Evolutionary conservation across 1,140 invertebrate genomes (phyloP).

Genomic region (Microplitis mediator): DNA sequence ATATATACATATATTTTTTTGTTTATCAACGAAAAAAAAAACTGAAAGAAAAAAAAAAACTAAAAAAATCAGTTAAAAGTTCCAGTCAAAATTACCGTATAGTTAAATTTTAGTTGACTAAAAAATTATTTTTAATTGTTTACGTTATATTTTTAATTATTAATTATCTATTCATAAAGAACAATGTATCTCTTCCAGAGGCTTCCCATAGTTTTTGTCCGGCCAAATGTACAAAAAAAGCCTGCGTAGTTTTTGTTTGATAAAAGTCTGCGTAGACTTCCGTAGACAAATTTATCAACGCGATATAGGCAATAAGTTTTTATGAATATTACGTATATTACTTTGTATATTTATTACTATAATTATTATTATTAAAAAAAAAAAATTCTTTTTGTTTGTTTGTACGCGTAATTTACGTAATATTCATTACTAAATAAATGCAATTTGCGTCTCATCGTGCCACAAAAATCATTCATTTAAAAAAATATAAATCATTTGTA

Average conservation of each 20-base stretch:
- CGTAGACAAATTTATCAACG: constrained; percentile 25
- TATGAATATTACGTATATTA: constrained; percentile 31
- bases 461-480: constrained; percentile 37
- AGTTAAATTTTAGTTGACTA: neutral
- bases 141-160: neutral
- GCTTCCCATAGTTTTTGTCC: constrained; percentile 53
- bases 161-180: neutral
- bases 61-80: too few relatives aligned
- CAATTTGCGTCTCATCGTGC: constrained; percentile 45
- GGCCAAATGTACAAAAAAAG: constrained; percentile 56
- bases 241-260: constrained; percentile 48
- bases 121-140: neutral
- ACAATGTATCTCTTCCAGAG: constrained; percentile 40
- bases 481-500: constrained; percentile 37
- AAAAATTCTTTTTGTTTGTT: constrained; percentile 38
- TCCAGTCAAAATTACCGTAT: neutral
- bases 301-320: constrained; percentile 25
- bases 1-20: constrained; percentile 29
- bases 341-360: neutral
- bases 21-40: neutral
- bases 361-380: constrained; percentile 5
- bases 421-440: constrained; percentile 39
- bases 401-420: constrained; percentile 44
- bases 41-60: too few relatives aligned
- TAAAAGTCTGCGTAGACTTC: constrained; percentile 45